A percentile compares a stretch with the other conserved stretches of the same genome.
Evolutionary conservation across 2,113 vertebrate genomes (phyloP).

Genomic region (Pycnonotus jocosus): DNA sequence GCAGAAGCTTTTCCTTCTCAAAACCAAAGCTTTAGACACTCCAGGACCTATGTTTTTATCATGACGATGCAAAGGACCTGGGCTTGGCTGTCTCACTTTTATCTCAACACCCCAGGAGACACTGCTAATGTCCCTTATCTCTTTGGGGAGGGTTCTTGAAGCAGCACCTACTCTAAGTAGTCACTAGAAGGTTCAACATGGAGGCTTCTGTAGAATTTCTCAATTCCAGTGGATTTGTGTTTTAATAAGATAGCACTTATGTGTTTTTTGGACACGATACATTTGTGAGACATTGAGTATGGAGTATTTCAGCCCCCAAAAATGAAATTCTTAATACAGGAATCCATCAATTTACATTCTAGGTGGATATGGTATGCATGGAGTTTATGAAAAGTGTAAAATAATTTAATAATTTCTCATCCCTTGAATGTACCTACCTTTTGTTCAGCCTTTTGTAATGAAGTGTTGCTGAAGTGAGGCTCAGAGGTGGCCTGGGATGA

Average conservation of each 20-base stretch:
- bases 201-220: background rate
- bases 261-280: background rate
- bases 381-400: background rate
- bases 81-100: constrained; percentile 7
- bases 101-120: constrained; percentile 10
- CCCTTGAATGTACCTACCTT: background rate
- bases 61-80: background rate
- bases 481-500: background rate
- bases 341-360: background rate
- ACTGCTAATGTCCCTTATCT: constrained; percentile 7
- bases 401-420: background rate
- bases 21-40: background rate
- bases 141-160: background rate
- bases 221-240: constrained; percentile 2
- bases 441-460: background rate
- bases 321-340: background rate
- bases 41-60: background rate
- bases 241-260: background rate
- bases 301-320: background rate
- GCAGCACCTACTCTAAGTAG: background rate
- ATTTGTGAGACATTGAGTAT: background rate
- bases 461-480: background rate
- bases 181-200: background rate
- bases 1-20: background rate
- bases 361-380: background rate